Evolutionary conservation across 2,797 vertebrate genomes (phyloP).

Genomic region (Paratrypauchen microcephalus): DNA sequence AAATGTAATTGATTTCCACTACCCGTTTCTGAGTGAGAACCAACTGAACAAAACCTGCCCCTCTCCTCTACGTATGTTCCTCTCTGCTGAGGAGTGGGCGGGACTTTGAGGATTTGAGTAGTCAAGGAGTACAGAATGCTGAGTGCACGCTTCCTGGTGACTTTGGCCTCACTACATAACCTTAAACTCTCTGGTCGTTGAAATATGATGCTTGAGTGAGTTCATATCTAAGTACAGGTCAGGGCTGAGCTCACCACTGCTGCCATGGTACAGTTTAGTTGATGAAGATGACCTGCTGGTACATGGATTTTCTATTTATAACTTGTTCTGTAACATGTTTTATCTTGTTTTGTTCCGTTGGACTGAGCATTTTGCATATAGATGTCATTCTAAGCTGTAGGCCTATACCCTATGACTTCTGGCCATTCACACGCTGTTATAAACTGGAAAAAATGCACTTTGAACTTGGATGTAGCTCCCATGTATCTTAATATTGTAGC

Average conservation of each 20-base stretch:
- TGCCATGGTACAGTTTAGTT: constrained; percentile 38
- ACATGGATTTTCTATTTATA: too few species aligned
- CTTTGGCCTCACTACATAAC: constrained; percentile 39
- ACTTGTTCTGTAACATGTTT: too few species aligned
- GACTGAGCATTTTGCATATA: too few species aligned
- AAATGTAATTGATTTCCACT: too few species aligned
- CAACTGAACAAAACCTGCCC: not conserved
- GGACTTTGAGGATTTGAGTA: not conserved
- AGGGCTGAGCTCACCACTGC: constrained; percentile 28
- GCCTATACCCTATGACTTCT: too few species aligned
- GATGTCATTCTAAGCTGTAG: too few species aligned
- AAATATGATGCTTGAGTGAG: constrained; percentile 37
- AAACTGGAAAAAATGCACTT: too few species aligned
- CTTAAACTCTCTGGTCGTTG: constrained; percentile 28
- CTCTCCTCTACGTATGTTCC: not conserved
- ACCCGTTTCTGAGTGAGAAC: too few species aligned
- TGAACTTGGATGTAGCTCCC: too few species aligned
- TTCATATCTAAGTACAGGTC: constrained; percentile 31
- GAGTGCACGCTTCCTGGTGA: constrained; percentile 43
- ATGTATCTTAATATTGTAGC: too few species aligned
- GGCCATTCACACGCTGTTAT: too few species aligned
- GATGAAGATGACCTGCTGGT: constrained; percentile 18
- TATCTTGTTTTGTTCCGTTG: too few species aligned
- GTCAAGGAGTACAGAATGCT: constrained; percentile 19
- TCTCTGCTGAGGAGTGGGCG: not conserved